These are phyloP conservation scores for Nyctibius bracteatus DNA, from an alignment of 2,113 vertebrate genomes.

Conservation along the genomic window DNA sequence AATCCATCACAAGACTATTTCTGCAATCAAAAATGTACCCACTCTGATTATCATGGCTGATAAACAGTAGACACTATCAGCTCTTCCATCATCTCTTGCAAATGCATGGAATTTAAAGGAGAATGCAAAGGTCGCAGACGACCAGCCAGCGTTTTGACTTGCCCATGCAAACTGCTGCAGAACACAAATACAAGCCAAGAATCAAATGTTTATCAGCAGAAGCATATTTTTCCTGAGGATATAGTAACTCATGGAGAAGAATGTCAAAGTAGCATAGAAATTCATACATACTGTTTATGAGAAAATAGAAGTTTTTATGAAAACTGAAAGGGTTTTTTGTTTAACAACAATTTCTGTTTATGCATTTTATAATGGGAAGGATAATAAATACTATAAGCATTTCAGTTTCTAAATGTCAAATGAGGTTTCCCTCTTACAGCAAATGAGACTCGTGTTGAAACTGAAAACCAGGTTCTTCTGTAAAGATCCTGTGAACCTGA, in stretches of 20 bases:
- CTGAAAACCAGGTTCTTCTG: background rate
- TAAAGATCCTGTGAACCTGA: background rate
- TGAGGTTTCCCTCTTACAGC: background rate
- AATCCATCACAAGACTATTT: background rate
- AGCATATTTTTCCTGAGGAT: slow-evolving; percentile 10
- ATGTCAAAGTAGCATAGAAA: background rate
- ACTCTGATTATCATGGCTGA: background rate
- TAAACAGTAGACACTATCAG: background rate
- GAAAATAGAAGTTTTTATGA: background rate
- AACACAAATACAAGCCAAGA: background rate
- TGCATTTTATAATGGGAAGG: background rate
- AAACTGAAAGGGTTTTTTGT: background rate
- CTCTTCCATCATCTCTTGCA: background rate
- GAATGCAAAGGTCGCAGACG: background rate
- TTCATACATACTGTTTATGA: background rate
- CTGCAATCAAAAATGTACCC: background rate
- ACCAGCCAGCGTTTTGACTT: background rate
- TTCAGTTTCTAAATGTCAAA: background rate
- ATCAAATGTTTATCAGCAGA: slow-evolving; percentile 30
- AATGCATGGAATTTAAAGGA: slow-evolving; percentile 16
- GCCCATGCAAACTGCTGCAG: background rate
- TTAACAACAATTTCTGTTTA: background rate
- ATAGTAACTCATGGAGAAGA: background rate
- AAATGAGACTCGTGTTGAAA: background rate
- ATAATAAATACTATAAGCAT: background rate